Conservation (phyloP, 1,140 invertebrate genomes). For the Hermatobates lingyangjiaoensis region DNA sequence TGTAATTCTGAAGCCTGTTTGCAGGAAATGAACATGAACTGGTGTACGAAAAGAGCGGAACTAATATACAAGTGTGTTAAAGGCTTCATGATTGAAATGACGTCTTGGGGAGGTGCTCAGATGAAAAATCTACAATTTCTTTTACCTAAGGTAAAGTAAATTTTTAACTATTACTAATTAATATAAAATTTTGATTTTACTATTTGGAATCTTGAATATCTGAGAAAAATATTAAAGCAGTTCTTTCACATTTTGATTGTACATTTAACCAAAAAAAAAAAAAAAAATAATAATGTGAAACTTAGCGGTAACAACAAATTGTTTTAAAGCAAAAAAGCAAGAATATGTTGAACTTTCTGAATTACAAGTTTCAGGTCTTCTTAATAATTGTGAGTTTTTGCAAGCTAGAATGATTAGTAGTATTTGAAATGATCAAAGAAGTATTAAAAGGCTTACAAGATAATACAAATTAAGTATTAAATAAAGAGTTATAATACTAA, state of each 20-base stretch:
- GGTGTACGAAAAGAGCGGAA: slow-evolving; percentile 90
- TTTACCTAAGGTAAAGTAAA: slow-evolving; percentile 51
- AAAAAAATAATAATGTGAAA: neutral
- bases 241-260: neutral
- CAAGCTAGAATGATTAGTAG: no score
- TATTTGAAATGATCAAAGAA: no score
- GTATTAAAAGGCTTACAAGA: no score
- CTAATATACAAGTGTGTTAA: slow-evolving; percentile 96
- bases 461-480: no score
- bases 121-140: slow-evolving; percentile 73
- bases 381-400: no score
- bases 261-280: neutral
- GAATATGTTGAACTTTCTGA: no score
- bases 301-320: neutral
- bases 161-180: slow-evolving; percentile 6
- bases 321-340: no score
- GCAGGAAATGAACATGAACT: slow-evolving; percentile 85
- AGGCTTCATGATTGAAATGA: slow-evolving; percentile 98
- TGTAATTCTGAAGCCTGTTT: neutral
- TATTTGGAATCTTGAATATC: neutral
- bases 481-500: no score
- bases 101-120: slow-evolving; percentile 76
- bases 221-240: neutral
- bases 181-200: neutral
- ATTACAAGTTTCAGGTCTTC: no score